These are phyloP conservation scores for Labroides dimidiatus DNA, from an alignment of 2,797 vertebrate species.

Conservation along the genomic window DNA sequence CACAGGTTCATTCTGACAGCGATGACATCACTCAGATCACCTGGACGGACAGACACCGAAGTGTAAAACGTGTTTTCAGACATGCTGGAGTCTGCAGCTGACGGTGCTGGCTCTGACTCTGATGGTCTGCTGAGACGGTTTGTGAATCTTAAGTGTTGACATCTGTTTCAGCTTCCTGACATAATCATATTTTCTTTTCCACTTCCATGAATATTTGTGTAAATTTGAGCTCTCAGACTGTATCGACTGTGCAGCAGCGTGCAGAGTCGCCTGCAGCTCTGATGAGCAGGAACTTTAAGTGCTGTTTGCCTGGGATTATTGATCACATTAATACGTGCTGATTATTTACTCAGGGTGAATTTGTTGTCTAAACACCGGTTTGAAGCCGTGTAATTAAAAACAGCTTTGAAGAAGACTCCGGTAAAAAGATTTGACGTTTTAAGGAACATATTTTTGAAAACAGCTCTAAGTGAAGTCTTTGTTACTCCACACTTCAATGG, in stretches of 20 bases:
- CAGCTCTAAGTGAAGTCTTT: constrained; percentile 72
- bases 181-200: constrained; percentile 61
- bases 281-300: constrained; percentile 59
- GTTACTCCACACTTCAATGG: constrained; percentile 73
- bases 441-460: constrained; percentile 66
- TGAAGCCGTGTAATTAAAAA: constrained; percentile 75
- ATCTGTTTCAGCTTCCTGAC: constrained; percentile 52
- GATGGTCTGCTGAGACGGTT: constrained; percentile 57
- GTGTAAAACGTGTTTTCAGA: too few species aligned
- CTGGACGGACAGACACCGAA: too few species aligned
- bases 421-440: constrained; percentile 71
- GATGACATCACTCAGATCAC: too few species aligned
- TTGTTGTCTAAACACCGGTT: constrained; percentile 75
- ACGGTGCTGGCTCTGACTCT: constrained; percentile 55
- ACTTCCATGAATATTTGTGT: constrained; percentile 53
- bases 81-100: too few species aligned
- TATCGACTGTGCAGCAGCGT: constrained; percentile 12
- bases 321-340: constrained; percentile 78
- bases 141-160: constrained; percentile 55
- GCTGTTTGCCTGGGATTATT: constrained; percentile 70
- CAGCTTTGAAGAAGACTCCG: constrained; percentile 67
- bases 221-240: constrained; percentile 45
- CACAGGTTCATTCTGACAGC: too few species aligned
- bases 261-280: constrained; percentile 31
- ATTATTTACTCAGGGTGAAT: constrained; percentile 73